phyloP scores from a whole-genome alignment of 2,888 invertebrate genomes.

The Strigamia maritima region DNA sequence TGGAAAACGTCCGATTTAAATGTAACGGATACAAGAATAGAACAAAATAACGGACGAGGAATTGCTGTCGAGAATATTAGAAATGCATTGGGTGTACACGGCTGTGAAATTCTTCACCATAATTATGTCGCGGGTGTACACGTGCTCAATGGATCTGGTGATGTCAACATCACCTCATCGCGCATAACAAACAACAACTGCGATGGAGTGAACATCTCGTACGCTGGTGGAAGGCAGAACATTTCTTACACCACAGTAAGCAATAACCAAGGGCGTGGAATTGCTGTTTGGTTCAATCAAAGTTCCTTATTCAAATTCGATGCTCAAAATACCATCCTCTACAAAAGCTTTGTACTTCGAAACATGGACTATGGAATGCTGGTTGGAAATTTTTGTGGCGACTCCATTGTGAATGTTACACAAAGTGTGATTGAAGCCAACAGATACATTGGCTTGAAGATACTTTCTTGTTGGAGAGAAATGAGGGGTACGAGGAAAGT shows the following conservation, averaged over 20 bases:
- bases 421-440: conserved; percentile 84
- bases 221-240: conserved; percentile 89
- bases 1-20: conserved; percentile 78
- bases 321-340: conserved; percentile 80
- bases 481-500: conserved; percentile 55
- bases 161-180: conserved; percentile 88
- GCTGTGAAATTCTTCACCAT: conserved; percentile 78
- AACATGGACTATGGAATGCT: conserved; percentile 85
- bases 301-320: conserved; percentile 75
- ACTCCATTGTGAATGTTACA: conserved; percentile 75
- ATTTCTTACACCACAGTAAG: conserved; percentile 80
- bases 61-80: conserved; percentile 86
- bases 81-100: conserved; percentile 80
- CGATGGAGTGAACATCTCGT: conserved; percentile 92
- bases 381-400: conserved; percentile 88
- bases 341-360: conserved; percentile 79
- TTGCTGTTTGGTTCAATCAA: conserved; percentile 86
- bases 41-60: conserved; percentile 91
- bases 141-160: conserved; percentile 84
- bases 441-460: conserved; percentile 71
- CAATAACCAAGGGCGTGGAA: conserved; percentile 82
- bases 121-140: conserved; percentile 86
- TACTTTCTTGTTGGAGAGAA: conserved; percentile 76
- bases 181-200: conserved; percentile 85
- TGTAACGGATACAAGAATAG: conserved; percentile 76